Conservation (phyloP, 2,797 vertebrate genomes). For the Catharus ustulatus region DNA sequence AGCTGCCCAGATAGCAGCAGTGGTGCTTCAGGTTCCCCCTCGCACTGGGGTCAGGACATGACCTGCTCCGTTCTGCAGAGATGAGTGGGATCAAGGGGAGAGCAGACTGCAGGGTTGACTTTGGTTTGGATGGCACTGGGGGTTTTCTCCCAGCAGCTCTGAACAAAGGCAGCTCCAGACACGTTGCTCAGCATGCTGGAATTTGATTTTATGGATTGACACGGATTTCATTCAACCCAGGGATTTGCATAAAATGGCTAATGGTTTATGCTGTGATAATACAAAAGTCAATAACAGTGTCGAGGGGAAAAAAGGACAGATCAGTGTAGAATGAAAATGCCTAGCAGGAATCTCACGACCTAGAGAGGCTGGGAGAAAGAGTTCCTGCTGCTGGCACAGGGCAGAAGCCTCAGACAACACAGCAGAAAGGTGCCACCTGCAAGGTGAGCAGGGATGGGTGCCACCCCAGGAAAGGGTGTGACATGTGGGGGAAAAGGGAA, state of each 20-base stretch:
- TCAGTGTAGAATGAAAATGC: conserved; percentile 2
- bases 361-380: not conserved
- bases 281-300: conserved; percentile 13
- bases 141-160: not conserved
- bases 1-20: not conserved
- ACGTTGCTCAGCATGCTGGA: not conserved
- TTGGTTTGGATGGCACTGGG: not conserved
- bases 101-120: not conserved
- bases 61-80: not conserved
- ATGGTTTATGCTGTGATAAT: conserved; percentile 6
- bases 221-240: not conserved
- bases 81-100: not conserved
- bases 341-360: not conserved
- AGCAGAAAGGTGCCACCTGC: not conserved
- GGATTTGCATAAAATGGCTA: conserved; percentile 27
- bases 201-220: conserved; percentile 38
- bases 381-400: not conserved
- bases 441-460: not conserved
- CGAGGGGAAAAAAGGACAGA: not conserved
- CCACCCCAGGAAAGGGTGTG: not conserved
- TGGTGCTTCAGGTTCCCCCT: not conserved
- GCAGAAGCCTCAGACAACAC: not conserved
- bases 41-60: not conserved
- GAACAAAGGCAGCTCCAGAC: not conserved
- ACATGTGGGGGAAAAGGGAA: not conserved